Evolutionary conservation across 2,888 invertebrate species (phyloP), one percentile per base, ranked within the genome.

Genomic region (Baccha elongata): DNA sequence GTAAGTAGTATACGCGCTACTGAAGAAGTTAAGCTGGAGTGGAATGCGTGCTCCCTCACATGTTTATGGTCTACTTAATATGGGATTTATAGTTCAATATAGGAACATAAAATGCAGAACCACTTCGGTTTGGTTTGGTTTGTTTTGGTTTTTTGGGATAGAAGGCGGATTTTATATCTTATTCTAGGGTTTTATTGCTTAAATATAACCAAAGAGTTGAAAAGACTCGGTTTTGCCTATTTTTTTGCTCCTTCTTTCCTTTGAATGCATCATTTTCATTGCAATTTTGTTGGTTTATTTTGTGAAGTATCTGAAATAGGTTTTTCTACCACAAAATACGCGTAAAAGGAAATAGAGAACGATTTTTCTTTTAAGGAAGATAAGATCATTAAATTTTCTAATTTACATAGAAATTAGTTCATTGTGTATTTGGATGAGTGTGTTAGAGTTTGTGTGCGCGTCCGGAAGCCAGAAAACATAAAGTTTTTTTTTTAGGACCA

Each of bases 371-470:
- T 29, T 19, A 48, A 15, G 8, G 44, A 52, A 29, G 48, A 23
- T 50, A 58, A 40, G 52, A 71, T 67, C 81, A 76, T 81, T 67
- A 67, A 76, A 81, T 67, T 72, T 67, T 62, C 81, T 83, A 72
- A 83, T 83, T 83, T 83, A 83, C 76, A 83, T 83, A 72, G 76
- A 83, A 83, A 83, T 83, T 71, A 72, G 69, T 80, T 80, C 60
- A 48, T 55, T 69, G 65, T 53, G 40, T 40, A 15, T 42, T 19
- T n/a, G 40, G 11, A 40, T 58, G 40, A 11, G 40, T 58, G 13
- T 35, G n/a, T 8, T 44, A 6, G 2, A 1, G n/a, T n/a, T 5
- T 0, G 37, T 29, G 10, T 53, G 17, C 17, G 55, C 19, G 53
- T 69, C 50, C 80, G 26, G 80, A 64, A 80, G 80, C 74, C 6